phyloP scores from a whole-genome alignment of 2,888 invertebrate genomes.

The Stictocephala bisonia region DNA sequence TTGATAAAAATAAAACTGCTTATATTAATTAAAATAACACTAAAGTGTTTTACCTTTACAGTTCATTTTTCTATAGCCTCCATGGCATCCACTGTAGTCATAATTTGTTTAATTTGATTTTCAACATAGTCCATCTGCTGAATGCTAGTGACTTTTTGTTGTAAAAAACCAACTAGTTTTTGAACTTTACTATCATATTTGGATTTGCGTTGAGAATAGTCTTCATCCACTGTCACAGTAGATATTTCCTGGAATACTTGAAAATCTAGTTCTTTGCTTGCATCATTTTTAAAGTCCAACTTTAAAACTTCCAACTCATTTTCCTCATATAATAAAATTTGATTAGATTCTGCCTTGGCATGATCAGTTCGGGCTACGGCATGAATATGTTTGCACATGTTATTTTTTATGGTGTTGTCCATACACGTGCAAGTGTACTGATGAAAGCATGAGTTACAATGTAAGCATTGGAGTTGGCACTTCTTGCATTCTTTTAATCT shows the following conservation, averaged over 20 bases:
- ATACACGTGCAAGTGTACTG: conserved; percentile 37
- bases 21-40: too few relatives aligned
- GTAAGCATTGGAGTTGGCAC: conserved; percentile 17
- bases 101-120: not conserved
- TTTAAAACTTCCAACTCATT: too few relatives aligned
- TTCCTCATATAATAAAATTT: too few relatives aligned
- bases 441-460: conserved; percentile 41
- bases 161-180: not conserved
- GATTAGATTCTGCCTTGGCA: too few relatives aligned
- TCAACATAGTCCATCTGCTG: not conserved
- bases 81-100: not conserved
- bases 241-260: too few relatives aligned
- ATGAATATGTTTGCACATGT: conserved; percentile 42
- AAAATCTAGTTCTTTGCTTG: too few relatives aligned
- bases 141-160: not conserved
- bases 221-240: not conserved
- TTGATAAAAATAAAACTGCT: too few relatives aligned
- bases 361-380: too few relatives aligned
- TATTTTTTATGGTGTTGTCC: conserved; percentile 36
- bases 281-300: too few relatives aligned
- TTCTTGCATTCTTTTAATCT: conserved; percentile 20
- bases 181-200: not conserved
- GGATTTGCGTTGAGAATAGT: not conserved
- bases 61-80: too few relatives aligned
- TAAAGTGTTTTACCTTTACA: too few relatives aligned